These are phyloP conservation scores for Bubo scandiacus DNA, from an alignment of 2,113 vertebrate species.

Conservation along the genomic window DNA sequence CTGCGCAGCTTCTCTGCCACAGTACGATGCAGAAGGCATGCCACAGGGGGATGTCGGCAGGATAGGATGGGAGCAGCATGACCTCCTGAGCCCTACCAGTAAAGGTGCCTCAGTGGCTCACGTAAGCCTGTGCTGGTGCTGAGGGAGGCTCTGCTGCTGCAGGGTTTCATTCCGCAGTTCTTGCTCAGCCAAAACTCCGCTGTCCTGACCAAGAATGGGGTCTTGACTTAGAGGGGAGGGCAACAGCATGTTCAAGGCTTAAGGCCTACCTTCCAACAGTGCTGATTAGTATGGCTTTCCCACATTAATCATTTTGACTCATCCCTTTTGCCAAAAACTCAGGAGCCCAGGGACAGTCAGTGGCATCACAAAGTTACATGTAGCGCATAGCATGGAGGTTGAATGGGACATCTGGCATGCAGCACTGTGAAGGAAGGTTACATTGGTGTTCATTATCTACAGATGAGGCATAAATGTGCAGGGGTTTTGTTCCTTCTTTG, in stretches of 20 bases:
- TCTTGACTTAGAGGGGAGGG: neutral
- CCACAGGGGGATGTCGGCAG: neutral
- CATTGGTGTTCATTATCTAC: neutral
- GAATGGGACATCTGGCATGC: neutral
- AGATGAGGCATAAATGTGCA: neutral
- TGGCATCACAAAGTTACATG: neutral
- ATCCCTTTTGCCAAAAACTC: neutral
- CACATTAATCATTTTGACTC: neutral
- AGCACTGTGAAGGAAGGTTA: neutral
- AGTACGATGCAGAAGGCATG: neutral
- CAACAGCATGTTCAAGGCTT: neutral
- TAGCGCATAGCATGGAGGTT: neutral
- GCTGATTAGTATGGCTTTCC: neutral
- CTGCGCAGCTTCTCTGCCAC: neutral
- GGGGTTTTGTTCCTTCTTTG: neutral
- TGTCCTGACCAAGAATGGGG: neutral
- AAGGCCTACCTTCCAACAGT: neutral
- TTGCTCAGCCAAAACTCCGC: neutral
- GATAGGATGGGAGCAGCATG: neutral
- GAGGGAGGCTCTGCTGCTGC: neutral
- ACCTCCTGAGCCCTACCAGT: neutral
- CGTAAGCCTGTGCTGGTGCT: rapidly evolving
- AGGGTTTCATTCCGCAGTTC: neutral
- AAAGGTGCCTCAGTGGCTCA: neutral
- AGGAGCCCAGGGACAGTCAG: neutral